Conservation (phyloP, 2,113 vertebrate species). For the Lophochroa leadbeateri region DNA sequence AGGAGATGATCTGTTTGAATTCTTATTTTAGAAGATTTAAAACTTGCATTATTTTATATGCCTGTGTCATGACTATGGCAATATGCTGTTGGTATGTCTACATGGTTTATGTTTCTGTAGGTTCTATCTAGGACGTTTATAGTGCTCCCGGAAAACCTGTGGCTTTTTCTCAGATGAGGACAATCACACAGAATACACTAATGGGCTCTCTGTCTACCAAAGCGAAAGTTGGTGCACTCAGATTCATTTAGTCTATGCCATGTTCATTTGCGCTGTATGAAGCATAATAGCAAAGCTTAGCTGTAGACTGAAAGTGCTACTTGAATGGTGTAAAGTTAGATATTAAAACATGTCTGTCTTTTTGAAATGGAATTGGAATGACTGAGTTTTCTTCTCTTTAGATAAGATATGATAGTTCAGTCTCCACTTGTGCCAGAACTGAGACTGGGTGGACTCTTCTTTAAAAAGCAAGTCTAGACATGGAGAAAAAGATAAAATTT, state of each 20-base stretch:
- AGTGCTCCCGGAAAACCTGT: not conserved
- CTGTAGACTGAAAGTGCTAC: not conserved
- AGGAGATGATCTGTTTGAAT: conserved; percentile 5
- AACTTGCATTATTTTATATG: not conserved
- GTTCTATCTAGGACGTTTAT: conserved; percentile 4
- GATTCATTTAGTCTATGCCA: not conserved
- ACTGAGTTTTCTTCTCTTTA: not conserved
- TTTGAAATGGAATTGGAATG: not conserved
- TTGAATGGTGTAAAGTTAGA: not conserved
- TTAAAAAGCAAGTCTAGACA: conserved; percentile 31
- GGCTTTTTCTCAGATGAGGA: conserved; percentile 10
- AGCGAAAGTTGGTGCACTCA: not conserved
- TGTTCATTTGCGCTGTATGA: not conserved
- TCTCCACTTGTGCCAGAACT: not conserved
- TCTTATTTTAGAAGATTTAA: not conserved
- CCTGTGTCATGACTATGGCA: not conserved
- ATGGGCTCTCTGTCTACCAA: not conserved
- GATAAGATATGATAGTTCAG: not conserved
- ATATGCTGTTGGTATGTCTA: not conserved
- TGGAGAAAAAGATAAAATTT: conserved; percentile 26
- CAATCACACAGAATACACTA: not conserved
- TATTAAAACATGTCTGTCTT: not conserved
- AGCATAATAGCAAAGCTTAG: not conserved
- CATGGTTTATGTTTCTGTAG: conserved; percentile 2
- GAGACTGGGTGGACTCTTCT: not conserved